These are phyloP conservation scores for Sardinella longiceps DNA, from an alignment of 2,797 vertebrate species.

Conservation along the genomic window DNA sequence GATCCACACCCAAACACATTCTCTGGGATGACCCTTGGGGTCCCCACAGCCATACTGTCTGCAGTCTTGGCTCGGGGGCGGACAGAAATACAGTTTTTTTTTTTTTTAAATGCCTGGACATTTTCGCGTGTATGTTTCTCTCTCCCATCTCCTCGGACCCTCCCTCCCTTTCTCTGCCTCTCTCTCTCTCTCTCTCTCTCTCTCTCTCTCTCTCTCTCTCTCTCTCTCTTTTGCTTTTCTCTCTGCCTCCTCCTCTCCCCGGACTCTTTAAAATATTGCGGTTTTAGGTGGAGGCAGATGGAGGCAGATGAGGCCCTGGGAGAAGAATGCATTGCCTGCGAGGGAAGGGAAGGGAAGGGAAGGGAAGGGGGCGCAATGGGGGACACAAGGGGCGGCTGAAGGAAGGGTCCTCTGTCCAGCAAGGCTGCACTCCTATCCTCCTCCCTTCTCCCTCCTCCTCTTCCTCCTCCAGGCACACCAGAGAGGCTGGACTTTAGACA, in stretches of 20 bases:
- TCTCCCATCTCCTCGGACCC: not conserved
- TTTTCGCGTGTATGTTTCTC: not conserved
- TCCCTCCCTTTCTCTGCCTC: not conserved
- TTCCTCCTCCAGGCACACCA: not conserved
- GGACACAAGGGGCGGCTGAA: not conserved
- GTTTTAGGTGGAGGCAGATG: conserved; percentile 47
- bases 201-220: conserved; percentile 8
- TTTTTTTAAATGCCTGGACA: not conserved
- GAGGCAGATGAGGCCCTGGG: conserved; percentile 45
- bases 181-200: not conserved
- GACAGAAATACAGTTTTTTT: not conserved
- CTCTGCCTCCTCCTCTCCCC: not conserved
- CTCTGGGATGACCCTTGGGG: conserved; percentile 11
- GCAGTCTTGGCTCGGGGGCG: not conserved
- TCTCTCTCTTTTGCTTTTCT: not conserved
- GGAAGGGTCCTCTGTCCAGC: conserved; percentile 14
- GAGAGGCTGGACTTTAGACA: not conserved
- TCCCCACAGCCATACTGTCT: conserved; percentile 38
- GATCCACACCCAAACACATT: conserved; percentile 18
- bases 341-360: not conserved
- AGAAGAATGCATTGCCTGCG: conserved; percentile 24
- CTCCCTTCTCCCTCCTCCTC: not conserved
- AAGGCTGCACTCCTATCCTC: not conserved
- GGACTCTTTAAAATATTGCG: conserved; percentile 35
- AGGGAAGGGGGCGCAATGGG: no score